A percentile compares a stretch with the other conserved stretches of the same genome.
Evolutionary conservation across 2,888 invertebrate genomes (phyloP).

Genomic region (Parascotia fuliginaria): DNA sequence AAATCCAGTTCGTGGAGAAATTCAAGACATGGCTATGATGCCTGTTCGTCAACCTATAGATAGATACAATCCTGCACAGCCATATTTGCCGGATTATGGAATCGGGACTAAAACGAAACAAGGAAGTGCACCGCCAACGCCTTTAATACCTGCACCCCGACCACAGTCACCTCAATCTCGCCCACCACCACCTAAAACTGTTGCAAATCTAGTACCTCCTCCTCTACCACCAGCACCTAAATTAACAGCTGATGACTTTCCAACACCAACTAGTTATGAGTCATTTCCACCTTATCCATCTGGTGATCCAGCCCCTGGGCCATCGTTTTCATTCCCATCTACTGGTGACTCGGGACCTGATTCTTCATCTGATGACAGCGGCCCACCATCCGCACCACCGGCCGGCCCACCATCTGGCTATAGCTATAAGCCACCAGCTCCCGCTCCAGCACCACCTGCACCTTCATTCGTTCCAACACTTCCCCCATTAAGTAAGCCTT

Average conservation of each 20-base stretch:
- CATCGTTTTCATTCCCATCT: slow-evolving; percentile 50
- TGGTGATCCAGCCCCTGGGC: slow-evolving; percentile 33
- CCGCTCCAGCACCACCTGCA: slow-evolving; percentile 38
- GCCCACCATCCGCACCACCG: slow-evolving; percentile 34
- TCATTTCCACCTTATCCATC: slow-evolving; percentile 76
- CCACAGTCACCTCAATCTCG: slow-evolving; percentile 52
- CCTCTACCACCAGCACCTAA: slow-evolving; percentile 40
- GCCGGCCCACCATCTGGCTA: slow-evolving; percentile 58
- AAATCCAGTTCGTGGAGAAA: slow-evolving; percentile 75
- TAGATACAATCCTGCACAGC: slow-evolving; percentile 81
- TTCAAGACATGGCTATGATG: slow-evolving; percentile 60
- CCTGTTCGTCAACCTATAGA: slow-evolving; percentile 64
- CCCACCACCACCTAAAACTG: slow-evolving; percentile 50
- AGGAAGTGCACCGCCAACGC: slow-evolving; percentile 41
- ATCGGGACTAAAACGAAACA: slow-evolving; percentile 67
- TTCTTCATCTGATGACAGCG: slow-evolving; percentile 46
- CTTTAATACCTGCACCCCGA: not conserved
- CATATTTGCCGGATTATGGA: slow-evolving; percentile 70
- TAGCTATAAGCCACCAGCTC: slow-evolving; percentile 64
- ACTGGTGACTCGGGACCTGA: slow-evolving; percentile 46
- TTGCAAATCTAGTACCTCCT: slow-evolving; percentile 37
- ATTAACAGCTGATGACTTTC: slow-evolving; percentile 63
- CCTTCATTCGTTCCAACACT: slow-evolving; percentile 32
- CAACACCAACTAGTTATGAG: slow-evolving; percentile 69
- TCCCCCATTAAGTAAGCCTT: slow-evolving; percentile 63